Conservation (phyloP, 2,888 invertebrate genomes). For the Cantharis flavilabris region DNA sequence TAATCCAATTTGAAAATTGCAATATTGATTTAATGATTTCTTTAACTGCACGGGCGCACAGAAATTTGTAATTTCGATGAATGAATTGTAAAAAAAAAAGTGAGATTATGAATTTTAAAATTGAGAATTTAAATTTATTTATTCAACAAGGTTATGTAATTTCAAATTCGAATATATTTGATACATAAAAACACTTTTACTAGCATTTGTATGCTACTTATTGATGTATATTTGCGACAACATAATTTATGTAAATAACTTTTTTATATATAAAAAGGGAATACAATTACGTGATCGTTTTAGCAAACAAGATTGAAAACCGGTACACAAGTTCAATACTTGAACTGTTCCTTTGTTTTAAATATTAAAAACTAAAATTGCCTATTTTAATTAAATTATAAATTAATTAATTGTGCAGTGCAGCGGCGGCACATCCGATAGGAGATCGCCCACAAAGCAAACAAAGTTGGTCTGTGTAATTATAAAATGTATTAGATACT, state of each 20-base stretch:
- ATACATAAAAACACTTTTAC: neutral
- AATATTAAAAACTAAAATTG: neutral
- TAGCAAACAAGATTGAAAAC: neutral
- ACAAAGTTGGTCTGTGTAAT: neutral
- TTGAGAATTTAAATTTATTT: neutral
- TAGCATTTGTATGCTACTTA: neutral
- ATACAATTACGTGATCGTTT: constrained; percentile 4
- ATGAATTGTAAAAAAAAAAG: neutral
- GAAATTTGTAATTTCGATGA: neutral
- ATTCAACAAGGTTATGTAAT: neutral
- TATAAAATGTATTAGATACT: neutral
- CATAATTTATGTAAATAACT: constrained; percentile 5
- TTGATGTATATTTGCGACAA: constrained; percentile 1
- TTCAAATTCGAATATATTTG: neutral
- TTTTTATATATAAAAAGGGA: constrained; percentile 2
- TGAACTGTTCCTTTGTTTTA: neutral
- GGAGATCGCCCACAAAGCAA: neutral
- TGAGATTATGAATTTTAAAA: neutral
- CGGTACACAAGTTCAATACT: neutral
- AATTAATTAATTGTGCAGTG: neutral
- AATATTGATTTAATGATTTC: neutral
- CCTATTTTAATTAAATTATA: neutral
- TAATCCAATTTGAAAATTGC: neutral
- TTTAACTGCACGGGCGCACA: neutral
- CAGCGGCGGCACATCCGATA: neutral